Percentiles rank a stretch among this genome's conserved stretches.
These are phyloP conservation scores for Drosophila maculinotata DNA, from an alignment of 2,888 invertebrate species.

Conservation along the genomic window DNA sequence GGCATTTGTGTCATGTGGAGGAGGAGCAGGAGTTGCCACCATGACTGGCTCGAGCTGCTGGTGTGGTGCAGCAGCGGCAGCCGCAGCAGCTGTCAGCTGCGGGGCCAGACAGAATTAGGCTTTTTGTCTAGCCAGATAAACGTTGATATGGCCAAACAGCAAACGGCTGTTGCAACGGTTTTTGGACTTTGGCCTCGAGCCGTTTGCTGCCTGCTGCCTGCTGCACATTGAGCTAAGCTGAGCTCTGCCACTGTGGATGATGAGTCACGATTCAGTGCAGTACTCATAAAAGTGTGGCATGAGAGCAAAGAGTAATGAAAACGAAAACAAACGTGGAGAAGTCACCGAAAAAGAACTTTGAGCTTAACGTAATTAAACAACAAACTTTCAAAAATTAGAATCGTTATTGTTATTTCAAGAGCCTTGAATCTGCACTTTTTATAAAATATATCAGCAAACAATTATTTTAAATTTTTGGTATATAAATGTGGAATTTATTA, in stretches of 20 bases:
- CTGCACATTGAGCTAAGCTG: slow-evolving; percentile 44
- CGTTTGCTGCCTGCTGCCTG: slow-evolving; percentile 31
- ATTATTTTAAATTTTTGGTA: too few relatives aligned
- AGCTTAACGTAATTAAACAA: too few relatives aligned
- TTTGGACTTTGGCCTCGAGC: slow-evolving; percentile 72
- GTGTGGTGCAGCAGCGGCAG: slow-evolving; percentile 26
- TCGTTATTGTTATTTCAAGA: too few relatives aligned
- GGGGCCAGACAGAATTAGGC: slow-evolving; percentile 78
- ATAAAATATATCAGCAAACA: too few relatives aligned
- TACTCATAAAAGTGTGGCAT: slow-evolving; percentile 22
- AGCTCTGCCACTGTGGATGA: slow-evolving; percentile 45
- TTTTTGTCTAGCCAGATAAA: slow-evolving; percentile 74
- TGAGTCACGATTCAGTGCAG: slow-evolving; percentile 57
- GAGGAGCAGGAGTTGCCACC: slow-evolving; percentile 4
- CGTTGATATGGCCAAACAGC: slow-evolving; percentile 44
- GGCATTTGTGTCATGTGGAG: slow-evolving; percentile 3
- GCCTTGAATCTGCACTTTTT: too few relatives aligned
- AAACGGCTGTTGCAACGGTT: slow-evolving; percentile 66
- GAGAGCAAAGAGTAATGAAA: slow-evolving; percentile 39
- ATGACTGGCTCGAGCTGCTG: slow-evolving; percentile 15
- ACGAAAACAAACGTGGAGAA: slow-evolving; percentile 20
- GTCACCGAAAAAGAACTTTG: background rate
- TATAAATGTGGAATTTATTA: too few relatives aligned
- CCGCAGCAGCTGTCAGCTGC: slow-evolving; percentile 60
- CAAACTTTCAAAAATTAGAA: too few relatives aligned